Percentiles rank a stretch among this genome's conserved stretches.
These are phyloP conservation scores for Platyscapa corneri DNA, from an alignment of 1,140 invertebrate species.

Conservation along the genomic window DNA sequence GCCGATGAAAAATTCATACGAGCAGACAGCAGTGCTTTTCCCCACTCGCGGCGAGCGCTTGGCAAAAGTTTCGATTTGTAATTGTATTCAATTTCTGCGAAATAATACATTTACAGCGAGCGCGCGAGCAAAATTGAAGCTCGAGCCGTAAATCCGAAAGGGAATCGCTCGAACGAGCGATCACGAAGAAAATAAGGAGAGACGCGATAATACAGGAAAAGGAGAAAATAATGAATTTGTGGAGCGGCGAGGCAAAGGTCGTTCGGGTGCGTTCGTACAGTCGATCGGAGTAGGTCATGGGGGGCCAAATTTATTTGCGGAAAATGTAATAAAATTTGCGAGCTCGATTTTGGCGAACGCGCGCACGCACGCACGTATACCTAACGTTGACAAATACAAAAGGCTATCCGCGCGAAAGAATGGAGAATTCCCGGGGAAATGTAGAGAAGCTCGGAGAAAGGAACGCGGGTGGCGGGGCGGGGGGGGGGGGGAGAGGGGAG, in stretches of 20 bases:
- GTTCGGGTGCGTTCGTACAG: neutral
- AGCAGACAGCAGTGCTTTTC: neutral
- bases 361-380: neutral
- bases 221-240: neutral
- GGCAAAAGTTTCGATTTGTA: neutral
- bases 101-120: too few relatives aligned
- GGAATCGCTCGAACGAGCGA: too few relatives aligned
- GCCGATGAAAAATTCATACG: neutral
- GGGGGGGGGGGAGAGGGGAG: neutral
- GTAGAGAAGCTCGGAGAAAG: constrained; percentile 39
- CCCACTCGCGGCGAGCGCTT: too few relatives aligned
- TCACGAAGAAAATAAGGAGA: too few relatives aligned
- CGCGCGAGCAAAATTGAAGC: too few relatives aligned
- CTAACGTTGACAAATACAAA: constrained; percentile 59
- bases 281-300: constrained; percentile 19
- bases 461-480: too few relatives aligned
- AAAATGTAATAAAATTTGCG: constrained; percentile 45
- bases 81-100: neutral
- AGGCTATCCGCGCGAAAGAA: constrained; percentile 56
- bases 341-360: neutral
- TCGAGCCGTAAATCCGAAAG: too few relatives aligned
- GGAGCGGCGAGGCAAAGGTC: neutral
- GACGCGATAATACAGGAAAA: neutral
- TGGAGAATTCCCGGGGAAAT: constrained; percentile 51
- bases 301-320: constrained; percentile 51